phyloP scores from a whole-genome alignment of 2,113 vertebrate genomes.

The Rhagologus leucostigma region DNA sequence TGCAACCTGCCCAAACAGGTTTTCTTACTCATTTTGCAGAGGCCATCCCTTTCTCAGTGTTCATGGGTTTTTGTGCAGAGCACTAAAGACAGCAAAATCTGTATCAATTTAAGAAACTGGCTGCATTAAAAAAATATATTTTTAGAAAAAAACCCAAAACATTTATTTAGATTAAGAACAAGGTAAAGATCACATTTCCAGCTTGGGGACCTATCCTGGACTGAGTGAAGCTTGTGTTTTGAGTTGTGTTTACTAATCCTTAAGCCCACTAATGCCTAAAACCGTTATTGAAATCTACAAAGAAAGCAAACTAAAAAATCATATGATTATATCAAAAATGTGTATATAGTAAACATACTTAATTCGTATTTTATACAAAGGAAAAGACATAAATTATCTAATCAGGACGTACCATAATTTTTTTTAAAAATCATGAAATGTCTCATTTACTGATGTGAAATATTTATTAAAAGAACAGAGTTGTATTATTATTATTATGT shows the following conservation, averaged over 20 bases:
- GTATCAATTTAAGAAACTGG: neutral
- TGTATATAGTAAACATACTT: neutral
- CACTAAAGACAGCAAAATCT: neutral
- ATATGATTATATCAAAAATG: neutral
- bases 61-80: neutral
- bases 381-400: neutral
- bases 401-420: accelerated
- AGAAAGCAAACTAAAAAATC: neutral
- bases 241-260: neutral
- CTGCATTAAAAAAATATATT: too few species aligned
- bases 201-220: neutral
- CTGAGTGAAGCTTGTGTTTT: neutral
- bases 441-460: neutral
- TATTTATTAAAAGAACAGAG: neutral
- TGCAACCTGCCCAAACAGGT: neutral
- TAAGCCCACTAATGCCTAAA: neutral
- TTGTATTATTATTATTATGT: neutral
- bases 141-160: accelerated
- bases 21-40: neutral
- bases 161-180: neutral
- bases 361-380: neutral
- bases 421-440: neutral
- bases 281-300: neutral
- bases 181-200: neutral
- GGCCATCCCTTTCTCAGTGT: neutral